Evolutionary conservation across 2,797 vertebrate genomes (phyloP).

Genomic region (Enteromius viviparus): DNA sequence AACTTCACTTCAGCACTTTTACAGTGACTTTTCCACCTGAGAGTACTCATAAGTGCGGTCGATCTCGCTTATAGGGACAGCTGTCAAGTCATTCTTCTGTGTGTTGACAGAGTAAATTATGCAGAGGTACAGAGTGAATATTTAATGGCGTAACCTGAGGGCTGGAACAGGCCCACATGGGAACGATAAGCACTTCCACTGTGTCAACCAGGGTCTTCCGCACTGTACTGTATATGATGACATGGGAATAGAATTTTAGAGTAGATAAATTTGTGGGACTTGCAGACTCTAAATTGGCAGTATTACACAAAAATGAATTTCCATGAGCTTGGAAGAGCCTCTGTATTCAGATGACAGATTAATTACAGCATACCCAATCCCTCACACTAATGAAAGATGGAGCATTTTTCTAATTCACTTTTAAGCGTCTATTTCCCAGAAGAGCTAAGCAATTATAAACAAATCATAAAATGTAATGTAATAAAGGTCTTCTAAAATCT

Average conservation of each 20-base stretch:
- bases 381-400: conserved; percentile 8
- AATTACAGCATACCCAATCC: not conserved
- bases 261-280: not conserved
- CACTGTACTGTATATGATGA: conserved; percentile 13
- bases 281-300: not conserved
- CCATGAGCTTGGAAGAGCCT: not conserved
- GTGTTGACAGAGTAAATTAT: conserved; percentile 78
- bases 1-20: conserved; percentile 11
- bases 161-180: conserved; percentile 62
- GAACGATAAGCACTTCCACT: conserved; percentile 36
- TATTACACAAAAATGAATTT: conserved; percentile 18
- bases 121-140: conserved; percentile 74
- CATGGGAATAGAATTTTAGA: not conserved
- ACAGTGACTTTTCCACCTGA: not conserved
- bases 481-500: conserved; percentile 2
- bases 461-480: not conserved
- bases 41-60: not conserved
- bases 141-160: conserved; percentile 79
- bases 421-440: conserved; percentile 25
- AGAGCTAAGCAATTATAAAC: conserved; percentile 4
- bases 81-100: conserved; percentile 62
- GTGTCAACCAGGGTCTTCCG: not conserved
- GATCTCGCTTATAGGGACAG: conserved; percentile 42
- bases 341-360: conserved; percentile 1
- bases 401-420: conserved; percentile 7